These are phyloP conservation scores for Meghimatium bilineatum DNA, from an alignment of 2,888 invertebrate genomes.

Conservation along the genomic window DNA sequence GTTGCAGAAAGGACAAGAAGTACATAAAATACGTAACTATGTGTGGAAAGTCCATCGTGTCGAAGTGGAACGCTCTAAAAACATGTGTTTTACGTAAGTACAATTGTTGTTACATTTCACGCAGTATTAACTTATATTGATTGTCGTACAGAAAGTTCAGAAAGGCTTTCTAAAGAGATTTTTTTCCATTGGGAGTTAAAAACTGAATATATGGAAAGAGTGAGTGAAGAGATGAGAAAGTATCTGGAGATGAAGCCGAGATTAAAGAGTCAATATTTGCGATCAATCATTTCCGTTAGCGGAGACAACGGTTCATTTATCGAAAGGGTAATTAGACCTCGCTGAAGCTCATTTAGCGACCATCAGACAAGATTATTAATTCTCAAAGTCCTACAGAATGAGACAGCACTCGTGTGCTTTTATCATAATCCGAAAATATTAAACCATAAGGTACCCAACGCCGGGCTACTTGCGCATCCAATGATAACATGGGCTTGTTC, in stretches of 20 bases:
- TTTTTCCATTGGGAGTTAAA: not conserved
- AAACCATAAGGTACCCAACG: not conserved
- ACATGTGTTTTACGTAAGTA: too few species aligned
- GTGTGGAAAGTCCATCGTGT: too few species aligned
- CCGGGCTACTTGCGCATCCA: not conserved
- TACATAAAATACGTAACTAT: too few species aligned
- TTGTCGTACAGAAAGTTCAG: too few species aligned
- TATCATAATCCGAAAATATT: not conserved
- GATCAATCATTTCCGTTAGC: not conserved
- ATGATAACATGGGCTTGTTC: too few species aligned
- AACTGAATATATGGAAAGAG: not conserved
- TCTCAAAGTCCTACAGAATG: not conserved
- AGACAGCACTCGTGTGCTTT: not conserved
- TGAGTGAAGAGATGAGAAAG: not conserved
- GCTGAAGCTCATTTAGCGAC: slow-evolving; percentile 5
- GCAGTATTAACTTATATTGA: too few species aligned
- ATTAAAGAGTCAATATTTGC: not conserved
- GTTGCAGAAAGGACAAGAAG: too few species aligned
- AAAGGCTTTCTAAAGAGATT: too few species aligned
- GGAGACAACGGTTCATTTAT: not conserved
- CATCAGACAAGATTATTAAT: not conserved
- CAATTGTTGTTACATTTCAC: too few species aligned
- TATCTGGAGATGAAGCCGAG: not conserved
- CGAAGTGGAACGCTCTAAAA: too few species aligned
- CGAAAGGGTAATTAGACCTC: slow-evolving; percentile 10